Percentiles rank a stretch among this genome's conserved stretches.
Conservation (phyloP, 2,113 vertebrate genomes). For the Bettongia penicillata region DNA sequence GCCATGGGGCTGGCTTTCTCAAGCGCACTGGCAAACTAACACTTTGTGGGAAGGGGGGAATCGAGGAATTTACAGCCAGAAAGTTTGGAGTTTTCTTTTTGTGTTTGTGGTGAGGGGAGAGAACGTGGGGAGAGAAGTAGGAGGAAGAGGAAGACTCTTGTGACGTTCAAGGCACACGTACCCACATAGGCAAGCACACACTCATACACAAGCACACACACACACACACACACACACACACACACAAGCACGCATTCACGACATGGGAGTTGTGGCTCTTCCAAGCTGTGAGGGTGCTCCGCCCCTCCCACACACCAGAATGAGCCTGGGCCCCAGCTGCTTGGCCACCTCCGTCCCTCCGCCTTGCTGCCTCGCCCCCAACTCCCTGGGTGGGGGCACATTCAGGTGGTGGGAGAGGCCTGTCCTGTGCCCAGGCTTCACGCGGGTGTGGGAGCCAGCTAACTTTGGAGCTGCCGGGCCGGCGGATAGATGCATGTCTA, state of each 20-base stretch:
- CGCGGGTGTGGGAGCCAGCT: background rate
- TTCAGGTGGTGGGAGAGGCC: background rate
- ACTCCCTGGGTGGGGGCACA: background rate
- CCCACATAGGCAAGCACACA: background rate
- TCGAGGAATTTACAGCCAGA: slow-evolving; percentile 46
- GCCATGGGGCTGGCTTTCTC: slow-evolving; percentile 31
- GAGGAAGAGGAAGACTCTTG: background rate
- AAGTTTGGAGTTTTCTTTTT: slow-evolving; percentile 54
- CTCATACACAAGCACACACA: background rate
- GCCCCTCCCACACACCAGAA: background rate
- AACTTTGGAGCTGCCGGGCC: background rate
- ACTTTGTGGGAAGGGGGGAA: background rate
- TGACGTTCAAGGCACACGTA: background rate
- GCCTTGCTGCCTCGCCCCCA: background rate
- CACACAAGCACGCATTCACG: background rate
- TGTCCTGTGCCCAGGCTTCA: background rate
- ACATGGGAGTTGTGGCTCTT: background rate
- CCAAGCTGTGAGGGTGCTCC: accelerated
- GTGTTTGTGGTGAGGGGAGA: background rate
- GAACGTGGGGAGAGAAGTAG: background rate
- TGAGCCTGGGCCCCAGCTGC: background rate
- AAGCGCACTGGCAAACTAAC: slow-evolving; percentile 37
- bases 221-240: too few relatives aligned
- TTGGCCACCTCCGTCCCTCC: background rate
- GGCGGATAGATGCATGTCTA: background rate